These are phyloP conservation scores for Drosophila basisetae DNA, from an alignment of 2,888 invertebrate species.

Conservation along the genomic window DNA sequence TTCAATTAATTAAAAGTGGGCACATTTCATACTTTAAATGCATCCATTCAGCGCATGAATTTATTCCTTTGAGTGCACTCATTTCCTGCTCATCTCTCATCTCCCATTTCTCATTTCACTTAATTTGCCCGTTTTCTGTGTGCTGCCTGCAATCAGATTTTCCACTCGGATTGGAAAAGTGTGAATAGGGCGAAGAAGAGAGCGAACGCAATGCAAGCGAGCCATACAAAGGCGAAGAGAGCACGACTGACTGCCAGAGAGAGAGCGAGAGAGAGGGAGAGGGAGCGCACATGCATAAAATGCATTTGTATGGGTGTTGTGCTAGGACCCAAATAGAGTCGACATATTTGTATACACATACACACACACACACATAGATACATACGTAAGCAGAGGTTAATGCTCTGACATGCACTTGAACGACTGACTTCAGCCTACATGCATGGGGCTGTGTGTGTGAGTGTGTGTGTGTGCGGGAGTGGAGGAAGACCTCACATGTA, in stretches of 20 bases:
- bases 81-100: slow-evolving; percentile 28
- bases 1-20: neutral
- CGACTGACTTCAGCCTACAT: slow-evolving; percentile 77
- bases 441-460: slow-evolving; percentile 4
- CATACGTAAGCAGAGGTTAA: slow-evolving; percentile 68
- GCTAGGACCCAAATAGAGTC: slow-evolving; percentile 73
- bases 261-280: neutral
- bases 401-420: slow-evolving; percentile 83
- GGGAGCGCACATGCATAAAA: slow-evolving; percentile 1
- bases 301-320: slow-evolving; percentile 60
- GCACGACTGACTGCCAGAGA: neutral
- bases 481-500: neutral
- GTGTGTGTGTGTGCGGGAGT: slow-evolving; percentile 24
- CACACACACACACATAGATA: slow-evolving; percentile 8
- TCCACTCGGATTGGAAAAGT: slow-evolving; percentile 65
- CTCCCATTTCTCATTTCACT: slow-evolving; percentile 13
- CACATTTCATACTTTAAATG: slow-evolving; percentile 1
- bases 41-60: slow-evolving; percentile 6
- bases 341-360: slow-evolving; percentile 6
- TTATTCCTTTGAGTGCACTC: neutral
- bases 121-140: slow-evolving; percentile 14
- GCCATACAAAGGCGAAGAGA: slow-evolving; percentile 1
- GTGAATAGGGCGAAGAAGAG: slow-evolving; percentile 19
- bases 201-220: slow-evolving; percentile 18
- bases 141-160: slow-evolving; percentile 48